These are phyloP conservation scores for Deroptyus accipitrinus DNA, from an alignment of 2,113 vertebrate species.

Conservation along the genomic window DNA sequence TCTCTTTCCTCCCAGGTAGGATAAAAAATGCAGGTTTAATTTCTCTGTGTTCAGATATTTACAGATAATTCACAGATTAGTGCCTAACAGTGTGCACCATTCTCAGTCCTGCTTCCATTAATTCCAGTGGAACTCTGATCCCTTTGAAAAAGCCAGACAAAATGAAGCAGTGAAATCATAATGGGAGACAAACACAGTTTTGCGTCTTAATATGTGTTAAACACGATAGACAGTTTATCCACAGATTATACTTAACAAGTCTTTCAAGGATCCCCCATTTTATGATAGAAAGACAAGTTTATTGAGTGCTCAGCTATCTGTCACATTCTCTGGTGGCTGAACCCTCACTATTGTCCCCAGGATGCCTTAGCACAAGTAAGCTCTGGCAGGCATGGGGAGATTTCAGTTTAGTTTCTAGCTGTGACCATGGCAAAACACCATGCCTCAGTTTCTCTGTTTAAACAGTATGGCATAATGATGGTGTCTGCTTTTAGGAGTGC, in stretches of 20 bases:
- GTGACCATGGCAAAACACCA: not conserved
- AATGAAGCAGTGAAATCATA: not conserved
- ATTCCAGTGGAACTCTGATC: not conserved
- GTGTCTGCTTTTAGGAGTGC: not conserved
- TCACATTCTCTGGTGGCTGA: not conserved
- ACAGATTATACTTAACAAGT: not conserved
- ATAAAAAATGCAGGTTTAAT: constrained; percentile 40
- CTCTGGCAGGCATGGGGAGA: not conserved
- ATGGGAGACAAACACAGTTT: not conserved
- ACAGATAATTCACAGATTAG: constrained; percentile 17
- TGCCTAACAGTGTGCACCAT: not conserved
- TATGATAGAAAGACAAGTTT: not conserved
- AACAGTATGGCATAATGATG: not conserved
- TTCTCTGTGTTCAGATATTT: constrained; percentile 40
- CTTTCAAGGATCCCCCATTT: not conserved
- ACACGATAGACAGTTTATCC: not conserved
- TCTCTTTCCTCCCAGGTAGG: constrained; percentile 8
- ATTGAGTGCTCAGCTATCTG: not conserved
- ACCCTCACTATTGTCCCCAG: not conserved
- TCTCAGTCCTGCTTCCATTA: not conserved
- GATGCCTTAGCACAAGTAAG: not conserved
- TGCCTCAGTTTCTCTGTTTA: not conserved
- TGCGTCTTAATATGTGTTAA: not conserved
- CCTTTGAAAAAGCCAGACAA: not conserved
- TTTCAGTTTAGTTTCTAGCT: not conserved